Percentiles rank a stretch among this genome's conserved stretches.
Conservation (phyloP, 23 tunicate species). For the Trididemnum miniatum region DNA sequence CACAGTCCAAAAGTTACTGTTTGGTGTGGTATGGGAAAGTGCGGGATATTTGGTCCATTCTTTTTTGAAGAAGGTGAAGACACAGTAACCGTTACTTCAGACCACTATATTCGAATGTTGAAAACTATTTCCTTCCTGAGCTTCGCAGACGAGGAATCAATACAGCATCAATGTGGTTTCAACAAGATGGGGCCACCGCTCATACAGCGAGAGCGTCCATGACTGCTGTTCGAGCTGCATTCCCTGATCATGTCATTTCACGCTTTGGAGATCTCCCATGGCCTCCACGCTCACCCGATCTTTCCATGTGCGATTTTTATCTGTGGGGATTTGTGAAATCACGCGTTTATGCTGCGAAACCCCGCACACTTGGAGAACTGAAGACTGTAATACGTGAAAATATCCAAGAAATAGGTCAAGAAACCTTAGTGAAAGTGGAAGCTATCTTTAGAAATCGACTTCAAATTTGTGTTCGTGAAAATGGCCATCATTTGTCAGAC, state of each 20-base stretch:
- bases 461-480: background rate
- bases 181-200: constrained; percentile 7
- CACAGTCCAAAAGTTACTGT: constrained; percentile 1
- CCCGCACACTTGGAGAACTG: background rate
- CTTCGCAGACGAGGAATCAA: no score
- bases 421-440: background rate
- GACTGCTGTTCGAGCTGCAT: background rate
- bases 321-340: constrained; percentile 8
- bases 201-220: background rate
- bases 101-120: background rate
- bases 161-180: no score
- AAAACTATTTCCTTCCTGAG: background rate
- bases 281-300: constrained; percentile 11
- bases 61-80: background rate
- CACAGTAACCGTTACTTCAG: background rate
- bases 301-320: background rate
- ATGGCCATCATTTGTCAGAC: background rate
- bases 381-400: background rate
- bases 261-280: background rate
- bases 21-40: background rate
- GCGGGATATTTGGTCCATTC: constrained; percentile 4
- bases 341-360: background rate
- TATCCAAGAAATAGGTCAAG: background rate
- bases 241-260: constrained; percentile 4
- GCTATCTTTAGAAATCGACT: background rate